These are phyloP conservation scores for Poecilia velifera DNA, from an alignment of 2,797 vertebrate genomes.

Conservation along the genomic window DNA sequence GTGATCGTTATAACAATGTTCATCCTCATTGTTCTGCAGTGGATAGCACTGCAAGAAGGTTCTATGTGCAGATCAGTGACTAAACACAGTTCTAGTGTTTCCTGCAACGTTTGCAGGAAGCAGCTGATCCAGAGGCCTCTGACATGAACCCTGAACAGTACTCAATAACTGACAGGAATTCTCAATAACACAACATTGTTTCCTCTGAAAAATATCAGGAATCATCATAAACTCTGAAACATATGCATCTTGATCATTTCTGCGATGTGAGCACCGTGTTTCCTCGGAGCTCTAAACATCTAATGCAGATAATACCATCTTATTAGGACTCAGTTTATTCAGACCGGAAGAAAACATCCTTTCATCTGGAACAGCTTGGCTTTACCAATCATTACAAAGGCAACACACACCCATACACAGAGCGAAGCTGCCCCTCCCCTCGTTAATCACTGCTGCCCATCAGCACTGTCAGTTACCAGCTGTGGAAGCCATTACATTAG, in stretches of 20 bases:
- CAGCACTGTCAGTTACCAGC: conserved; percentile 61
- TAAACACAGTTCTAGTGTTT: neutral
- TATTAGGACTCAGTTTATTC: conserved; percentile 31
- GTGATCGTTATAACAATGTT: neutral
- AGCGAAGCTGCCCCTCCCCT: conserved; percentile 29
- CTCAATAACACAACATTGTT: neutral
- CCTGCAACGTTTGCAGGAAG: neutral
- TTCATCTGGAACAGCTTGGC: conserved; percentile 50
- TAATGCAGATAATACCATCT: conserved; percentile 25
- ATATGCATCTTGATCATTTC: conserved; percentile 1
- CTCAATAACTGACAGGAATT: neutral
- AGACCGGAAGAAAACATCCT: conserved; percentile 51
- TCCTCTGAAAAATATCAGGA: neutral
- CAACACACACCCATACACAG: conserved; percentile 38
- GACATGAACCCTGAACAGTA: neutral
- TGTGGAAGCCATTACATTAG: conserved; percentile 68
- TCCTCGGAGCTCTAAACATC: conserved; percentile 1
- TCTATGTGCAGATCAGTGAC: neutral
- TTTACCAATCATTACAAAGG: conserved; percentile 52
- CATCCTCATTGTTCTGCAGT: neutral
- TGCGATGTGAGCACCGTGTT: conserved; percentile 1
- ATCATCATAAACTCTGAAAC: neutral
- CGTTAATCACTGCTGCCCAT: conserved; percentile 64
- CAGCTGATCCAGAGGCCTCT: neutral
- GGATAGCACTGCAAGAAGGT: neutral